phyloP scores from a whole-genome alignment of 2,888 invertebrate species.

The Chymomyza procnemis region DNA sequence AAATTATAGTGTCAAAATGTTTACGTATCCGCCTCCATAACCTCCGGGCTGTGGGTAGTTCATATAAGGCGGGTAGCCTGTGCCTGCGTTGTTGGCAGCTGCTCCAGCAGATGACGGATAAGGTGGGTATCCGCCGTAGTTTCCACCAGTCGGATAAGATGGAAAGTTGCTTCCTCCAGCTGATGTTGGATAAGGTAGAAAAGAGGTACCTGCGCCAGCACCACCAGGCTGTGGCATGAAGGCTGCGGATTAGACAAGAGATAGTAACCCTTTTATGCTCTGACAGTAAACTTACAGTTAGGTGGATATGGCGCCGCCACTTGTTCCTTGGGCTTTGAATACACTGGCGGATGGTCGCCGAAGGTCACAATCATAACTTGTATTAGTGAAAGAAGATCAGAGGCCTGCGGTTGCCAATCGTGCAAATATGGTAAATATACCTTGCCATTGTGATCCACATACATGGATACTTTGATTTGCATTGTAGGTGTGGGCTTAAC shows the following conservation, averaged over 20 bases:
- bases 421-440: conserved; percentile 97
- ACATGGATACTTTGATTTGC: conserved; percentile 96
- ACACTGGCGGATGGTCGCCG: conserved; percentile 97
- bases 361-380: conserved; percentile 95
- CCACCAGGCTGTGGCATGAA: conserved; percentile 78
- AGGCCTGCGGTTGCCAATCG: conserved; percentile 90
- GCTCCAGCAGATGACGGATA: conserved; percentile 53
- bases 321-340: conserved; percentile 84
- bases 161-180: conserved; percentile 76
- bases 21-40: conserved; percentile 65
- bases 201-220: conserved; percentile 60
- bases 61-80: conserved; percentile 81
- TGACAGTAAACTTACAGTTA: conserved; percentile 52
- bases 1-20: conserved; percentile 11
- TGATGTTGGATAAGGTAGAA: conserved; percentile 81
- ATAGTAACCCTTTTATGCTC: not conserved
- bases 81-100: conserved; percentile 61
- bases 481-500: conserved; percentile 97
- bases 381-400: conserved; percentile 92
- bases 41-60: conserved; percentile 76
- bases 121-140: conserved; percentile 77
- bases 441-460: conserved; percentile 96
- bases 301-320: conserved; percentile 80
- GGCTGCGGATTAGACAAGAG: conserved; percentile 57
- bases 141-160: conserved; percentile 75